phyloP scores from a whole-genome alignment of 2,113 vertebrate species.

The Fukomys damarensis region DNA sequence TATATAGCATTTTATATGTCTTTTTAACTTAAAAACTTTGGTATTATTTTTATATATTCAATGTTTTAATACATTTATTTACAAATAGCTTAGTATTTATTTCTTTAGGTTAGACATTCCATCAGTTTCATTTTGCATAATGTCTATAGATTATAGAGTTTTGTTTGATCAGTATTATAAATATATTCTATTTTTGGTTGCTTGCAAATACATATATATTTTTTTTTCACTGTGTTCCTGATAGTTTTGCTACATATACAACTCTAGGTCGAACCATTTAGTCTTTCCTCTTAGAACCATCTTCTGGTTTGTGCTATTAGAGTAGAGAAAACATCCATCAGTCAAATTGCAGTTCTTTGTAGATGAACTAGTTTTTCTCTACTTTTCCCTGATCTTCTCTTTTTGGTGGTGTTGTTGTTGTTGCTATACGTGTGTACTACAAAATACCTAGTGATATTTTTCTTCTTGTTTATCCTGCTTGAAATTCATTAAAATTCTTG shows the following conservation, averaged over 20 bases:
- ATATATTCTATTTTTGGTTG: background rate
- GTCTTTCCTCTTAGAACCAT: background rate
- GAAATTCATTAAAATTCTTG: background rate
- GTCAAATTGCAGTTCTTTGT: background rate
- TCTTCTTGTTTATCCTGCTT: background rate
- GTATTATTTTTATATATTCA: background rate
- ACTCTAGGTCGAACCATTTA: background rate
- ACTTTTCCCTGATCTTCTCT: background rate
- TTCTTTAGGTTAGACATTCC: background rate
- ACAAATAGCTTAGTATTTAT: background rate
- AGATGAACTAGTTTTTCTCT: background rate
- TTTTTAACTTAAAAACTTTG: background rate
- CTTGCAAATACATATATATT: background rate
- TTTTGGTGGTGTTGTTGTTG: slow-evolving; percentile 2
- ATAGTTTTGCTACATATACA: background rate
- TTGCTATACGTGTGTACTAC: background rate
- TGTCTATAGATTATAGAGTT: background rate
- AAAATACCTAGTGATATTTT: background rate
- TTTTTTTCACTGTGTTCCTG: background rate
- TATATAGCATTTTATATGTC: background rate
- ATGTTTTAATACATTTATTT: background rate
- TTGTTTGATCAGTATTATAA: background rate
- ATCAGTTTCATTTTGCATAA: background rate
- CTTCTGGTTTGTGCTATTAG: background rate
- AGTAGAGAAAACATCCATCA: background rate